These are phyloP conservation scores for Steinernema khuongi DNA, from an alignment of 1,140 invertebrate genomes.

Conservation along the genomic window DNA sequence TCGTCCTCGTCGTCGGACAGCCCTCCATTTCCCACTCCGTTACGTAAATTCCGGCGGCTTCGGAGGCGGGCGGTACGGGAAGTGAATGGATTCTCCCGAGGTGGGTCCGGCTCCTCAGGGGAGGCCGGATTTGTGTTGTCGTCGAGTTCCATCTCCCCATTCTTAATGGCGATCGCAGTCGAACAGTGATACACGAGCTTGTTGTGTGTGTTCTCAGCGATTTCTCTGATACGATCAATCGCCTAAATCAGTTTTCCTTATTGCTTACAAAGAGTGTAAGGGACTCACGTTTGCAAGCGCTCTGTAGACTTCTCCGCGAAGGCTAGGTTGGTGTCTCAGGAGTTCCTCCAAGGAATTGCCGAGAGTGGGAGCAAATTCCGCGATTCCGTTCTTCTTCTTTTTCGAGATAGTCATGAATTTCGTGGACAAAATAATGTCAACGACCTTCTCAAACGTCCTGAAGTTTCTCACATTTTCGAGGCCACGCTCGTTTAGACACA, in stretches of 20 bases:
- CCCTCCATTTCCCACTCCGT: background rate
- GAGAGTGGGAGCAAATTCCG: constrained; percentile 79
- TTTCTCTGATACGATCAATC: constrained; percentile 21
- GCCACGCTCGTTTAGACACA: constrained; percentile 78
- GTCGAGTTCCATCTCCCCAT: constrained; percentile 18
- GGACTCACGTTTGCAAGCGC: constrained; percentile 31
- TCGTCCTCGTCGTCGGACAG: constrained; percentile 1
- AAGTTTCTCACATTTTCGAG: constrained; percentile 73
- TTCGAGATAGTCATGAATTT: constrained; percentile 45
- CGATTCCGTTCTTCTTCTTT: constrained; percentile 49
- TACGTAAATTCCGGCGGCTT: background rate
- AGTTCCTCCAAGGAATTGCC: constrained; percentile 87
- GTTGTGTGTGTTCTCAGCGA: background rate
- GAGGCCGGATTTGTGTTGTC: background rate
- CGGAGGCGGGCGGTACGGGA: too few species aligned
- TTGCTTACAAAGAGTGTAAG: constrained; percentile 30
- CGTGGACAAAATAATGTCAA: constrained; percentile 64
- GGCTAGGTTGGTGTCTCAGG: constrained; percentile 81
- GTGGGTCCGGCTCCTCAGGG: too few species aligned
- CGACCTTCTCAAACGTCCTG: constrained; percentile 77
- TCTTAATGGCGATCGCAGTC: constrained; percentile 17
- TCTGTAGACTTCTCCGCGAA: constrained; percentile 60
- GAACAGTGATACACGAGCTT: background rate
- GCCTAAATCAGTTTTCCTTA: constrained; percentile 34
- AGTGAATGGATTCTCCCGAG: too few species aligned